Evolutionary conservation across 1,140 invertebrate species (phyloP).

Genomic region (Trichonephila clavipes): DNA sequence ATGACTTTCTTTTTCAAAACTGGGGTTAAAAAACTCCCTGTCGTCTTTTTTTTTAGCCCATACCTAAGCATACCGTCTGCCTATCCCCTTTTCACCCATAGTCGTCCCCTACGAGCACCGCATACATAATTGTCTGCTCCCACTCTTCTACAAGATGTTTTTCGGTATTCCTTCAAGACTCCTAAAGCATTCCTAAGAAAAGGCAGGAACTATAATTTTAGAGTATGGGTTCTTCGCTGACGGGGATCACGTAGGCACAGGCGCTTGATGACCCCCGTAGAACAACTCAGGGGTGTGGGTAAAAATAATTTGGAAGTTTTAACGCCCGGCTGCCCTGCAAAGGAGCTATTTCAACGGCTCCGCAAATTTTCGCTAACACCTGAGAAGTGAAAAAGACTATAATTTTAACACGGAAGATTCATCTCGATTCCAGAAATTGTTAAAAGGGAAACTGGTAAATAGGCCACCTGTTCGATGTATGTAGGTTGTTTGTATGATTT

Average conservation of each 20-base stretch:
- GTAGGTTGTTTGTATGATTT: not conserved
- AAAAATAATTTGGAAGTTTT: not conserved
- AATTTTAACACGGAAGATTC: not conserved
- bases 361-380: not conserved
- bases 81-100: not conserved
- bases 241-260: not conserved
- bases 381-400: not conserved
- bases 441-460: not conserved
- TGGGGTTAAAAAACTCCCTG: not conserved
- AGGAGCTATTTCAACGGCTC: not conserved
- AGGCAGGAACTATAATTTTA: conserved; percentile 1
- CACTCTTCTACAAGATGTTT: not conserved
- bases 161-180: not conserved
- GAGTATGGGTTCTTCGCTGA: not conserved
- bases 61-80: not conserved
- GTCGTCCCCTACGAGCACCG: not conserved
- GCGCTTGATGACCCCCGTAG: not conserved
- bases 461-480: not conserved
- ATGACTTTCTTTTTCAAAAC: not conserved
- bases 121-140: not conserved
- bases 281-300: not conserved
- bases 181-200: not conserved
- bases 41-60: not conserved
- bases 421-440: not conserved
- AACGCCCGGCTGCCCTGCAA: not conserved